Evolutionary conservation across 2,113 vertebrate genomes (phyloP).

Genomic region (Empidonax traillii): DNA sequence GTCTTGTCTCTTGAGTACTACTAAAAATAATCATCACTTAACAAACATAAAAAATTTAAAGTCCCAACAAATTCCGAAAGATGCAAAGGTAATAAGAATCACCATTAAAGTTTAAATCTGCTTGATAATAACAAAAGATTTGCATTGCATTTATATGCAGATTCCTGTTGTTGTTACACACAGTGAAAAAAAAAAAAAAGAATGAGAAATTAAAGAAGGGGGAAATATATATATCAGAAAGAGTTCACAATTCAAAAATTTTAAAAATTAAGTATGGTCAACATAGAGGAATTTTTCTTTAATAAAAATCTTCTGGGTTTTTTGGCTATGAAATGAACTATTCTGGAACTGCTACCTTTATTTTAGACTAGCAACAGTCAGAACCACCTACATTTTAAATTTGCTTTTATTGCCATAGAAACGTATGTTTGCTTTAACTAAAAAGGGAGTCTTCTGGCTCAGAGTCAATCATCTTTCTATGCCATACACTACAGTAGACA

Average conservation of each 20-base stretch:
- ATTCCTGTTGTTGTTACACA: neutral
- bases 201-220: neutral
- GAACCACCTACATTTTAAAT: conserved; percentile 62
- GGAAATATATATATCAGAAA: neutral
- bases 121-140: neutral
- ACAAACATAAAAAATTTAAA: neutral
- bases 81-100: neutral
- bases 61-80: neutral
- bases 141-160: neutral
- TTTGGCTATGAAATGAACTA: neutral
- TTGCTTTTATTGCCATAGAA: conserved; percentile 59
- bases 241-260: neutral
- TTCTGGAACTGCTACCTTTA: conserved; percentile 25
- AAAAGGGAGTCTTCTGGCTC: conserved; percentile 16
- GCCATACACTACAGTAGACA: neutral
- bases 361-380: conserved; percentile 46
- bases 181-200: neutral
- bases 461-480: neutral
- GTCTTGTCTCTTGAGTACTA: neutral
- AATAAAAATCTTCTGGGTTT: neutral
- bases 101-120: neutral
- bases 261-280: neutral
- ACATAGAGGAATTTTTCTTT: neutral
- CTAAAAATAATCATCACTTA: neutral
- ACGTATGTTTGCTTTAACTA: conserved; percentile 36